A percentile compares a stretch with the other conserved stretches of the same genome.
phyloP scores from a whole-genome alignment of 2,888 invertebrate genomes.

The Malachius bipustulatus region DNA sequence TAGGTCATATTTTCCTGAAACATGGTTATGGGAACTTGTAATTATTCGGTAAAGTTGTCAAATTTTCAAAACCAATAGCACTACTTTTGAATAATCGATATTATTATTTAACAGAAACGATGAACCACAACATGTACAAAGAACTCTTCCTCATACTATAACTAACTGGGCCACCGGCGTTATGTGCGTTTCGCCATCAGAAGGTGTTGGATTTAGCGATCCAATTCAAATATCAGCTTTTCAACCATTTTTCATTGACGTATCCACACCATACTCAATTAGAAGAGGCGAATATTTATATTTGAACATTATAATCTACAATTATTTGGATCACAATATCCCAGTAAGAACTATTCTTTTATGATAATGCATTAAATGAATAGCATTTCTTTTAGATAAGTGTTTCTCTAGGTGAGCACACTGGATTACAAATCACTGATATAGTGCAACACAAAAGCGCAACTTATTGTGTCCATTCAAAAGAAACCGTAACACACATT shows the following conservation, averaged over 20 bases:
- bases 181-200: slow-evolving; percentile 40
- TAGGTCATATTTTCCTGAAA: slow-evolving; percentile 45
- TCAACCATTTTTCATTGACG: slow-evolving; percentile 65
- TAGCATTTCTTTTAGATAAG: slow-evolving; percentile 24
- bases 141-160: slow-evolving; percentile 46
- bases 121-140: no score
- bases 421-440: slow-evolving; percentile 25
- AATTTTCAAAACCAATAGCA: no score
- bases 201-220: slow-evolving; percentile 31
- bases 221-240: slow-evolving; percentile 40
- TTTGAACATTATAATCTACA: slow-evolving; percentile 56
- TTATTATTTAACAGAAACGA: no score
- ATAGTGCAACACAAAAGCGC: slow-evolving; percentile 21
- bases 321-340: slow-evolving; percentile 56
- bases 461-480: slow-evolving; percentile 28
- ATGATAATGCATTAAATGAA: no score
- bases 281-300: slow-evolving; percentile 53
- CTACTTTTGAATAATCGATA: no score
- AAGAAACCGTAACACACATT: slow-evolving; percentile 28
- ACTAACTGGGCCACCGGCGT: slow-evolving; percentile 50
- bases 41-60: slow-evolving; percentile 36
- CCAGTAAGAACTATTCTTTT: slow-evolving; percentile 50
- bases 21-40: slow-evolving; percentile 55
- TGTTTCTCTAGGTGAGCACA: slow-evolving; percentile 26
- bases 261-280: slow-evolving; percentile 53